A percentile compares a stretch with the other conserved stretches of the same genome.
phyloP scores from a whole-genome alignment of 2,113 vertebrate species.

The Phalacrocorax carbo region DNA sequence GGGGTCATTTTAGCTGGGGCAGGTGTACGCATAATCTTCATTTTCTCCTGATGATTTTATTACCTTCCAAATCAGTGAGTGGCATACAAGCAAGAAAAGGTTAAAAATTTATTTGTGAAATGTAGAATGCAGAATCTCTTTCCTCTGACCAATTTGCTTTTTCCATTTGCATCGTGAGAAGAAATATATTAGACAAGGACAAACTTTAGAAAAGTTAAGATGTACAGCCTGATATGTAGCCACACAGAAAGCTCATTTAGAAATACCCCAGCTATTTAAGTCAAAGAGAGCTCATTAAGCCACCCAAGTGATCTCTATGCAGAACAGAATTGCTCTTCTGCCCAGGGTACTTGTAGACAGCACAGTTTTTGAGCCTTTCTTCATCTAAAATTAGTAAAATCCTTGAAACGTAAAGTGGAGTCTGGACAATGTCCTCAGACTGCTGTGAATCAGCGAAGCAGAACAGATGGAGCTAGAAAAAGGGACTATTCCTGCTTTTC shows the following conservation, averaged over 20 bases:
- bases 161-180: not conserved
- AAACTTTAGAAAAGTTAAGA: not conserved
- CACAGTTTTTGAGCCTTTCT: not conserved
- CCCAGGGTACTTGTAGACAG: not conserved
- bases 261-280: not conserved
- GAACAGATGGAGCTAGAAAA: not conserved
- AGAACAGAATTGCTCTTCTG: not conserved
- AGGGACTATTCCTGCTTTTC: not conserved
- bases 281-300: not conserved
- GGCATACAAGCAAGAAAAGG: not conserved
- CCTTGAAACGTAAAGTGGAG: slow-evolving; percentile 15
- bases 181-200: not conserved
- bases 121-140: not conserved
- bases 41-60: not conserved
- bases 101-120: not conserved
- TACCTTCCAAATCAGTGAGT: not conserved
- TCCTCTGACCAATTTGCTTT: not conserved
- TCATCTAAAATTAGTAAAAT: not conserved
- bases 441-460: not conserved
- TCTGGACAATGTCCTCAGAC: not conserved
- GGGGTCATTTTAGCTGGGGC: not conserved
- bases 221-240: not conserved
- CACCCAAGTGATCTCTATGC: not conserved
- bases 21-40: not conserved
- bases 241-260: not conserved